A percentile compares a stretch with the other conserved stretches of the same genome.
These are phyloP conservation scores for Prinia subflava DNA, from an alignment of 2,113 vertebrate species.

Conservation along the genomic window DNA sequence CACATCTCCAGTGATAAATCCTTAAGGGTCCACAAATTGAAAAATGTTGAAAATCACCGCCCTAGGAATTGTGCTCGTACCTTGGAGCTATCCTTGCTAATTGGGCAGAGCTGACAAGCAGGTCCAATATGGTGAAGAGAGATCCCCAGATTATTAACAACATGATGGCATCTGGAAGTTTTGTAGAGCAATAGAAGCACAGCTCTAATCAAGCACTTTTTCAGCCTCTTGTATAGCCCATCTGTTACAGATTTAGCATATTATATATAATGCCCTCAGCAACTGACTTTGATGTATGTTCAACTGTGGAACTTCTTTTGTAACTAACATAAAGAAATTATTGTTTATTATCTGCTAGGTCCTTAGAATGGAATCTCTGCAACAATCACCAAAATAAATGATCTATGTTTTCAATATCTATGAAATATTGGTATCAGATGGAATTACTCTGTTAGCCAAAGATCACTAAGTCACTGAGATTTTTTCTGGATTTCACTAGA, in stretches of 20 bases:
- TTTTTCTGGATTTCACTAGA: neutral
- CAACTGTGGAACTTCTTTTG: slow-evolving; percentile 4
- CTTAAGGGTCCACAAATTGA: slow-evolving; percentile 42
- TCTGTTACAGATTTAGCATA: slow-evolving; percentile 51
- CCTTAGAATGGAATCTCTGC: neutral
- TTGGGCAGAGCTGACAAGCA: slow-evolving; percentile 51
- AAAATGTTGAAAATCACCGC: slow-evolving; percentile 55
- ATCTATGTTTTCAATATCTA: slow-evolving; percentile 1
- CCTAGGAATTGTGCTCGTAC: slow-evolving; percentile 35
- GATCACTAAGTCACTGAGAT: neutral
- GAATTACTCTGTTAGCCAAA: neutral
- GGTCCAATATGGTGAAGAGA: slow-evolving; percentile 53
- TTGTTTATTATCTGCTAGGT: slow-evolving; percentile 31
- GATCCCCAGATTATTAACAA: slow-evolving; percentile 56
- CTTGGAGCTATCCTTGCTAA: slow-evolving; percentile 54
- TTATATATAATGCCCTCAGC: slow-evolving; percentile 21
- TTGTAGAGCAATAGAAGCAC: slow-evolving; percentile 27
- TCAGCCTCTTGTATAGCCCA: slow-evolving; percentile 25
- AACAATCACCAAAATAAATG: slow-evolving; percentile 12
- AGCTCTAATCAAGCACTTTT: slow-evolving; percentile 44
- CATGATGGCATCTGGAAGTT: slow-evolving; percentile 50
- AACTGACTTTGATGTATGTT: slow-evolving; percentile 41
- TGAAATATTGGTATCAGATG: slow-evolving; percentile 26
- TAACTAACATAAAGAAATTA: slow-evolving; percentile 24
- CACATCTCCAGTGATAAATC: slow-evolving; percentile 10